Evolutionary conservation across 2,113 vertebrate genomes (phyloP).

Genomic region (Chiloscyllium plagiosum): DNA sequence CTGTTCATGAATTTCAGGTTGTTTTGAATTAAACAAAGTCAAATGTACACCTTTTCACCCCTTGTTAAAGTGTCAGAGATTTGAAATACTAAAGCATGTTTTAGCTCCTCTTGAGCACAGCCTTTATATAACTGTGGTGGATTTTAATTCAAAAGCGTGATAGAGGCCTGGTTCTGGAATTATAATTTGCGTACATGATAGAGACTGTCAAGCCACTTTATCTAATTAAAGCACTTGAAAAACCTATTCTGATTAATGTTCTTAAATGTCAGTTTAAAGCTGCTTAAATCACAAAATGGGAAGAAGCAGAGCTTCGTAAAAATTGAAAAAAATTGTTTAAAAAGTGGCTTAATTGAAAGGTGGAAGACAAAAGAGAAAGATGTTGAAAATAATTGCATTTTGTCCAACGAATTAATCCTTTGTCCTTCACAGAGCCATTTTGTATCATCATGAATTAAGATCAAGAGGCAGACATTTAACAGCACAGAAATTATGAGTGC

Average conservation of each 20-base stretch:
- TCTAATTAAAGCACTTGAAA: background rate
- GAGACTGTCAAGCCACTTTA: background rate
- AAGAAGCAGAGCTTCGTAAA: background rate
- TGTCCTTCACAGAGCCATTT: background rate
- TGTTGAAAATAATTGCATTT: background rate
- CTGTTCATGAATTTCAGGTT: background rate
- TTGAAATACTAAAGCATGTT: background rate
- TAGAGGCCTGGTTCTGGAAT: constrained; percentile 2
- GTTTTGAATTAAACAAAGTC: background rate
- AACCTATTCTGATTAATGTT: constrained; percentile 27
- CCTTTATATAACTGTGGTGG: background rate
- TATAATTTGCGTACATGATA: background rate
- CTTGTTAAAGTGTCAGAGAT: background rate
- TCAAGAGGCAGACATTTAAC: background rate
- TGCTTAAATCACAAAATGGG: background rate
- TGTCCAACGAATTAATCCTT: background rate
- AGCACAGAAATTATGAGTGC: background rate
- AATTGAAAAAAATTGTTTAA: background rate
- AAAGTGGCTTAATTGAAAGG: background rate
- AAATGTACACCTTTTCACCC: background rate
- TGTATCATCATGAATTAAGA: background rate
- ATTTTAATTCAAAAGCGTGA: background rate
- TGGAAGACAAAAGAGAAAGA: background rate
- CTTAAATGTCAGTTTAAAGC: background rate
- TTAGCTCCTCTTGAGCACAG: background rate